Conservation (phyloP, 2,888 invertebrate species). For the Melipona bicolor region DNA sequence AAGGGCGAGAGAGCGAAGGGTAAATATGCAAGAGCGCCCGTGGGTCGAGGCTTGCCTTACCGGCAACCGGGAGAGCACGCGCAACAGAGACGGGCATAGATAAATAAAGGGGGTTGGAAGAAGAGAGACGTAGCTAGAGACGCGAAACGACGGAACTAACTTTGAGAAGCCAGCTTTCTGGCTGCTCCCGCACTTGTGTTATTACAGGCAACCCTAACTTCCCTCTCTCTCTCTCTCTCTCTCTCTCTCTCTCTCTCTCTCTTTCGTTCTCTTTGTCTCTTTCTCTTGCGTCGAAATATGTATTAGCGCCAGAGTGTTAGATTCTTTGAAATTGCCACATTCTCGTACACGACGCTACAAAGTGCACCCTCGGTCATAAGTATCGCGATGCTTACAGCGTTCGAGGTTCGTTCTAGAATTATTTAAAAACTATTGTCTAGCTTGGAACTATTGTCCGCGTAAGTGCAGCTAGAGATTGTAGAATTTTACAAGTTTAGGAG, state of each 20-base stretch:
- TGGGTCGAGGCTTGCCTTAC: not conserved
- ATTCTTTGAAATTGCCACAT: slow-evolving; percentile 56
- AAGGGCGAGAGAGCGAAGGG: slow-evolving; percentile 62
- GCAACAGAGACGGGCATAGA: not conserved
- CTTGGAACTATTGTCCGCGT: too few species aligned
- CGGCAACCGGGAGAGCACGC: not conserved
- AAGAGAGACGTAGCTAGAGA: not conserved
- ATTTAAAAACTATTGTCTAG: not conserved
- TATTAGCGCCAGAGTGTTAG: slow-evolving; percentile 35
- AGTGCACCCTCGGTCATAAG: not conserved
- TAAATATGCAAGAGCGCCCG: slow-evolving; percentile 71
- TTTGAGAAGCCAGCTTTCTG: slow-evolving; percentile 54
- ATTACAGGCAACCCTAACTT: slow-evolving; percentile 61
- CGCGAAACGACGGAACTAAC: slow-evolving; percentile 60
- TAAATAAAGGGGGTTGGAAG: not conserved
- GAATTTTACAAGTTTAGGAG: too few species aligned
- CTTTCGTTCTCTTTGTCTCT: not conserved
- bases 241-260: not conserved
- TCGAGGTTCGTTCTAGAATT: not conserved
- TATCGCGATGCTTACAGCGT: not conserved
- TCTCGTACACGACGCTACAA: not conserved
- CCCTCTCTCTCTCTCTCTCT: not conserved
- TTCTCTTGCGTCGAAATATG: slow-evolving; percentile 42
- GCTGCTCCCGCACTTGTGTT: slow-evolving; percentile 55
- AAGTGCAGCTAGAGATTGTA: too few species aligned